Base-by-base conservation (phyloP, 1,140 invertebrate genomes). In the Ips nitidus region DNA sequence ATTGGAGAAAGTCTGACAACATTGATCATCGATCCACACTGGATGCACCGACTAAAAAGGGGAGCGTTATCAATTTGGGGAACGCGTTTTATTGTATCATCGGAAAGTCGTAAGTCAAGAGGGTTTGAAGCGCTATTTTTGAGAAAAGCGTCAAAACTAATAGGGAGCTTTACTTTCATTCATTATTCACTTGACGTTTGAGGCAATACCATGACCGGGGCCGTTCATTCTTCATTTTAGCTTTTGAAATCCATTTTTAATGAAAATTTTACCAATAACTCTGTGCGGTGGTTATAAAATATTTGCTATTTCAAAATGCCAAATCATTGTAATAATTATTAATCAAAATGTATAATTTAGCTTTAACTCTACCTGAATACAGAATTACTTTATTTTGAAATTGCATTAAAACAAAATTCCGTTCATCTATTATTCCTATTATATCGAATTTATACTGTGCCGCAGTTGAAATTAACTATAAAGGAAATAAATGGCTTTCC, bases 81-180 rank as follows among this genome's bases (percentile, higher is more conserved):
- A 52, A 39, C 41, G 8, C 64, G 64, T 43, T 66, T 66, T 66
- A 66, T 66, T 55, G 64, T 43, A 66, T 66, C 64, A 47, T 57
- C 64, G 64, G 41, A 56, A 45, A 47, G 53, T 52, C 64, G 64
- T 66, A 66, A 66, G 64, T 66, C 64, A 66, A 66, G 64, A 56
- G 43, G 52, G 64, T 40, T 58, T 58, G 55, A 37, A 45, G 41
- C 38, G 64, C 52, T 47, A 38, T 22, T 64, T 64, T 64, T 64
- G 42, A 64, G 61, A 41, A 64, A 64, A 64, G 47, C 53, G 61
- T 64, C 61, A 64, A 64, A 52, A 53, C 42, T 64, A 64, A 64
- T 64, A 42, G 45, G 61, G 43, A 40, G 50, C 37, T 52, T 41
- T 50, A 22, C 45, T 22, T 50, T 53, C 7, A 41, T 52, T 64